A percentile compares a stretch with the other conserved stretches of the same genome.
Evolutionary conservation across 2,888 invertebrate genomes (phyloP).

Genomic region (Rhingia campestris): DNA sequence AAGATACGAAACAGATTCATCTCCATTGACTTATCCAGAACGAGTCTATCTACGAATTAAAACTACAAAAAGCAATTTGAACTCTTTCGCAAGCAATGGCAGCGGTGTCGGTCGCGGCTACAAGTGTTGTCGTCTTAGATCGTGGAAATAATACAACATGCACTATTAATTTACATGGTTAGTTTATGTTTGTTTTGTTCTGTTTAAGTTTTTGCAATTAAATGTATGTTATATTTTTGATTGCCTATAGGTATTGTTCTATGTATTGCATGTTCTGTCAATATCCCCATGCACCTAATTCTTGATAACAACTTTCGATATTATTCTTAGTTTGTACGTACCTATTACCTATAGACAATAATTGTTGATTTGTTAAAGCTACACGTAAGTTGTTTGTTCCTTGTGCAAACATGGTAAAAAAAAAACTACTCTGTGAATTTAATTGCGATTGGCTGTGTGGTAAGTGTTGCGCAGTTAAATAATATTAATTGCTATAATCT

Average conservation of each 20-base stretch:
- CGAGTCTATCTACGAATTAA: background rate
- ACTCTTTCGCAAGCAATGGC: conserved; percentile 75
- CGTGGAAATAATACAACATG: conserved; percentile 98
- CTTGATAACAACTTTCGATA: too few species aligned
- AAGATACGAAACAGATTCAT: background rate
- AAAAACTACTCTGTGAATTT: conserved; percentile 12
- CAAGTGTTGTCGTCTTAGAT: conserved; percentile 95
- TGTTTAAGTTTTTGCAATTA: background rate
- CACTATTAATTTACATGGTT: conserved; percentile 98
- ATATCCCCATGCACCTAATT: too few species aligned
- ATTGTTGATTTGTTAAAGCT: too few species aligned
- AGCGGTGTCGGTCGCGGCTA: conserved; percentile 86
- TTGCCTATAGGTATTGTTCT: too few species aligned
- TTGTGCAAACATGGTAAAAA: background rate
- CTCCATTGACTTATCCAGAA: background rate
- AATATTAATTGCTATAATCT: conserved; percentile 44
- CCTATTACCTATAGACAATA: too few species aligned
- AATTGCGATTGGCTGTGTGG: conserved; percentile 1
- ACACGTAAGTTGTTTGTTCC: too few species aligned
- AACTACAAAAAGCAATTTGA: background rate
- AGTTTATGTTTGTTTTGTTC: conserved; percentile 80
- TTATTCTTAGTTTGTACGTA: too few species aligned
- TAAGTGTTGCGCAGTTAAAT: conserved; percentile 41
- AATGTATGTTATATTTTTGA: too few species aligned
- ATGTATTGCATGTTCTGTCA: too few species aligned